These are phyloP conservation scores for Ailurus styani DNA, from an alignment of 2,113 vertebrate genomes.

Conservation along the genomic window DNA sequence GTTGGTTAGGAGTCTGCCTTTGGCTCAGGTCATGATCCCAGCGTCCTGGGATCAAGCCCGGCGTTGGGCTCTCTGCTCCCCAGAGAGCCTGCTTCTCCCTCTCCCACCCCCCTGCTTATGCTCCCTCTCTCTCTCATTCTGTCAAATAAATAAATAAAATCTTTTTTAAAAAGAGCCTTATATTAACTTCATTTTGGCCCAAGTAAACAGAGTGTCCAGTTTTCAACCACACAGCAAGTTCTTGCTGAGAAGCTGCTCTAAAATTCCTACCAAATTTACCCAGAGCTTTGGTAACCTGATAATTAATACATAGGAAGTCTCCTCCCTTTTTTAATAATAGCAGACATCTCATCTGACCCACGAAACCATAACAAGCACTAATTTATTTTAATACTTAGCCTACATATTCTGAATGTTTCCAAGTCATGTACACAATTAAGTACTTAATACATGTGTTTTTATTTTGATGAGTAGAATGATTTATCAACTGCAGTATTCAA, in stretches of 20 bases:
- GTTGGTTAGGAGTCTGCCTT: too few relatives aligned
- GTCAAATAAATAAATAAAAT: too few relatives aligned
- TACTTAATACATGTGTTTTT: constrained; percentile 26
- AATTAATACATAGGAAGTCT: constrained; percentile 17
- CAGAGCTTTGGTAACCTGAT: constrained; percentile 14
- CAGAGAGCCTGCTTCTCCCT: too few relatives aligned
- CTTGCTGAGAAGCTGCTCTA: constrained; percentile 18
- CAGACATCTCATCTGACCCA: not conserved
- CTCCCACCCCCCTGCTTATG: too few relatives aligned
- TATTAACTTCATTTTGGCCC: not conserved
- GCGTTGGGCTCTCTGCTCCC: too few relatives aligned
- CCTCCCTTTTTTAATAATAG: constrained; percentile 38
- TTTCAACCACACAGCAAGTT: not conserved
- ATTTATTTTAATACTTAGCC: constrained; percentile 53
- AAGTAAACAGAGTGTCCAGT: not conserved
- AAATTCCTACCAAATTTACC: not conserved
- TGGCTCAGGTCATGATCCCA: too few relatives aligned
- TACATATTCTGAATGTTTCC: constrained; percentile 52
- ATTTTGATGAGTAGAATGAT: not conserved
- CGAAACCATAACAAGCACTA: not conserved
- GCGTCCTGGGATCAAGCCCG: too few relatives aligned
- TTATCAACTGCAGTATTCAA: not conserved
- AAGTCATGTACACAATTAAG: constrained; percentile 19
- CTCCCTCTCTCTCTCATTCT: too few relatives aligned
- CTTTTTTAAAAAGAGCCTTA: not conserved